A percentile compares a stretch with the other conserved stretches of the same genome.
These are phyloP conservation scores for Orestias chungarensis DNA, from an alignment of 2,797 vertebrate species.

Conservation along the genomic window DNA sequence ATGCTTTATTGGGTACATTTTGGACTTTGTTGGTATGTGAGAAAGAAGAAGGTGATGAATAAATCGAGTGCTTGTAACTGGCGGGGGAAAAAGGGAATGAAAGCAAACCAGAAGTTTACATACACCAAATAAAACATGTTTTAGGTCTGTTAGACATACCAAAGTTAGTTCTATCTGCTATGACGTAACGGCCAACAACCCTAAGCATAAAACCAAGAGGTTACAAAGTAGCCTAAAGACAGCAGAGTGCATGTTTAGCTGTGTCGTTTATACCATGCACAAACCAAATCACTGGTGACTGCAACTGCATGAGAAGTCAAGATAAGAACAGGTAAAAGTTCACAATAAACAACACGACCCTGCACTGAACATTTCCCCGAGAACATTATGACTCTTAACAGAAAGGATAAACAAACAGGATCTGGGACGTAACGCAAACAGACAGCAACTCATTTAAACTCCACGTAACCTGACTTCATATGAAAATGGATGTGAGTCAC, in stretches of 20 bases:
- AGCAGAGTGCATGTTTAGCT: no score
- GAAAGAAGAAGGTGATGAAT: conserved; percentile 6
- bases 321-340: not conserved
- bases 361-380: no score
- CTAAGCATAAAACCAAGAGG: no score
- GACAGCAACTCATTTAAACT: conserved; percentile 54
- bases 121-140: not conserved
- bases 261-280: not conserved
- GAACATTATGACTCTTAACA: not conserved
- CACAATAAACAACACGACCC: not conserved
- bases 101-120: not conserved
- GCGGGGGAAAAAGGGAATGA: not conserved
- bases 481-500: conserved; percentile 19
- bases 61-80: conserved; percentile 18
- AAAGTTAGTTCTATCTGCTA: not conserved
- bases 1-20: conserved; percentile 45
- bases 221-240: no score
- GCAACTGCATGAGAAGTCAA: not conserved
- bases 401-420: conserved; percentile 8
- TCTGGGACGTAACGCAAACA: conserved; percentile 30
- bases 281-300: not conserved
- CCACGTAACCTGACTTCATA: conserved; percentile 31
- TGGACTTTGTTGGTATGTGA: conserved; percentile 8
- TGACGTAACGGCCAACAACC: no score
- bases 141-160: no score